Conservation (phyloP, 1,140 invertebrate genomes). For the Solenopsis fugax region DNA sequence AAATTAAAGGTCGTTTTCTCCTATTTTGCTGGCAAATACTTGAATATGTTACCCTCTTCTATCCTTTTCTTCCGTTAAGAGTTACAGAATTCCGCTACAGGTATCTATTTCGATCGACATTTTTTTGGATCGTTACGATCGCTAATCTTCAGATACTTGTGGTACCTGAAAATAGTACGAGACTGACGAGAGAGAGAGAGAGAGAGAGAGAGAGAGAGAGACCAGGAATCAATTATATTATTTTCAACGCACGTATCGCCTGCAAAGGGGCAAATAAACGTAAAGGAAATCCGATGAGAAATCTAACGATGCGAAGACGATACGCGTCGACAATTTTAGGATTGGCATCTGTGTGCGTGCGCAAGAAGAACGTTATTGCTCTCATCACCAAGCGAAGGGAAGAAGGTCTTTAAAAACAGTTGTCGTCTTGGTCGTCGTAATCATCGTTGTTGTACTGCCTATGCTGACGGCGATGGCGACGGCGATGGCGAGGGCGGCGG, state of each 20-base stretch:
- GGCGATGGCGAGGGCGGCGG: not conserved
- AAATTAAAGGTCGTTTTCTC: too few species aligned
- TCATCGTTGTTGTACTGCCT: conserved; percentile 35
- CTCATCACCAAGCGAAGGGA: conserved; percentile 43
- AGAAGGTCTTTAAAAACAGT: conserved; percentile 1
- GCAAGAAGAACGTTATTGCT: conserved; percentile 58
- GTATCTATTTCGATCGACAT: too few species aligned
- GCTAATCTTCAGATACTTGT: too few species aligned
- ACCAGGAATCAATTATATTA: conserved; percentile 63
- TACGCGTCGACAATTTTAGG: conserved; percentile 73
- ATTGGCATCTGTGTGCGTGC: conserved; percentile 46
- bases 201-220: not conserved
- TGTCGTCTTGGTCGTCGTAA: conserved; percentile 18
- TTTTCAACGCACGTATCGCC: conserved; percentile 46
- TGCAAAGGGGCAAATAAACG: conserved; percentile 16
- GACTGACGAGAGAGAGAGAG: not conserved
- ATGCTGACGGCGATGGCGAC: not conserved
- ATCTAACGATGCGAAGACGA: conserved; percentile 57
- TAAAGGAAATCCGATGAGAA: conserved; percentile 42
- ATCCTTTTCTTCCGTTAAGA: too few species aligned
- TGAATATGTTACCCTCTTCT: too few species aligned
- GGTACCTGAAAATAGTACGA: too few species aligned
- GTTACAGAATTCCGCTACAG: too few species aligned
- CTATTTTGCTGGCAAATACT: too few species aligned
- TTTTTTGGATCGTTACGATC: too few species aligned